Base-by-base conservation (phyloP, 2,113 vertebrate genomes). In the Tor tambroides region DNA sequence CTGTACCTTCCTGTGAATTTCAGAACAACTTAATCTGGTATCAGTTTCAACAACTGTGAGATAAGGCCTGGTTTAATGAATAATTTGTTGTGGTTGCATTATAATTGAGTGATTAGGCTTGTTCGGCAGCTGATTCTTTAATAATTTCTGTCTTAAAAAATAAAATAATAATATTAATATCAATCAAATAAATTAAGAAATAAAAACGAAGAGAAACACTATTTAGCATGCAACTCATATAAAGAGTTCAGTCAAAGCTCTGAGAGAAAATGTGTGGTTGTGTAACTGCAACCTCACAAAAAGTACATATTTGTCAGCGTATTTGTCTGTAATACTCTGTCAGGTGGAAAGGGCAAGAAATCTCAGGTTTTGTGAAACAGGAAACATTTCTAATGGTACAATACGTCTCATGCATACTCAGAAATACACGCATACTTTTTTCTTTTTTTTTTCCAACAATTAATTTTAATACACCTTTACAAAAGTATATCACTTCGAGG, bases 281-380 rank as follows among this genome's bases (percentile, higher is more conserved):
- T 41, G 10, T 35, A 38, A 72, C 9, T 21, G 35, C 21, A 41
- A 12, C 69, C 9, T 72, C 69, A 12, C 10, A 74, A 41, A 41
- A 74, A 51, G 43, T 77, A 77, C 15, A 19, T 4, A 9, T 56
- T 21, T 59, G 38, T 26, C 10, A 75, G 21, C 21, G n/a, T n/a
- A n/a, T n/a, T n/a, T n/a, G n/a, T 43, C 38, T 56, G n/a, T 59
- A 59, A 79, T n/a, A 6, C 3, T 41, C 15, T 17, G 51, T 21
- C 0, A 26, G 30, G 51, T 38, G 78, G 56, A 41, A 74, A 74
- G 71, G 32, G 21, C 23, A 17, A 43, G 56, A 63, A 63, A 63
- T 63, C 56, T 61, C 54, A 41, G 78, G 78, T 26, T 63, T 41
- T 17, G 59, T 80, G 56, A 61, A n/a, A 85, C 63, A 84, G 32